Percentiles rank a stretch among this genome's conserved stretches.
Evolutionary conservation across 2,888 invertebrate species (phyloP).

Genomic region (Aspidiotus destructor): DNA sequence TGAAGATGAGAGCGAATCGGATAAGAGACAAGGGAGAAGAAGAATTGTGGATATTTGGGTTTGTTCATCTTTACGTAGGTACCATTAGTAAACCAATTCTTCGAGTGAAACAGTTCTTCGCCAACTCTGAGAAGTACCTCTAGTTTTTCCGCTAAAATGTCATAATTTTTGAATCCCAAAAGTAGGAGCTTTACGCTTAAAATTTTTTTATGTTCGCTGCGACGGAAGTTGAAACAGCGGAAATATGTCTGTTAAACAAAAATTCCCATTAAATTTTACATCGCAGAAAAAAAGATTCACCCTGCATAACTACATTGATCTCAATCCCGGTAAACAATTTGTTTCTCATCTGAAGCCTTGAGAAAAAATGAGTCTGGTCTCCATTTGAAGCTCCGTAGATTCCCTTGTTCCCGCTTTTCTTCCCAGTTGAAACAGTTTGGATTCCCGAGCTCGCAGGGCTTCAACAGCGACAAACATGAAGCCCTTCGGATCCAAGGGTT

Average conservation of each 20-base stretch:
- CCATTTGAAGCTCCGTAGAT: too few relatives aligned
- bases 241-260: not conserved
- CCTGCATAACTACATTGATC: too few relatives aligned
- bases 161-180: not conserved
- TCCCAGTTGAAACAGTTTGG: too few relatives aligned
- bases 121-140: conserved; percentile 26
- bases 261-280: not conserved
- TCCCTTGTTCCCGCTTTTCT: too few relatives aligned
- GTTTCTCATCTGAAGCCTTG: too few relatives aligned
- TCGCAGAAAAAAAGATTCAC: too few relatives aligned
- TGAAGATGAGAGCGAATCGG: conserved; percentile 37
- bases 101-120: conserved; percentile 27
- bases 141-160: conserved; percentile 74
- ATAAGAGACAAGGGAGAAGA: not conserved
- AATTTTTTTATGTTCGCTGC: not conserved
- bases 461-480: too few relatives aligned
- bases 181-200: not conserved
- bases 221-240: conserved; percentile 8
- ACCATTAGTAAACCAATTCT: conserved; percentile 30
- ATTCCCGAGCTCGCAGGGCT: too few relatives aligned
- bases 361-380: too few relatives aligned
- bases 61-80: not conserved
- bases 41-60: too few relatives aligned
- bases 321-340: too few relatives aligned
- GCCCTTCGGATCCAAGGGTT: too few relatives aligned